These are phyloP conservation scores for Ciconia stormi DNA, from an alignment of 2,113 vertebrate species.

Conservation along the genomic window DNA sequence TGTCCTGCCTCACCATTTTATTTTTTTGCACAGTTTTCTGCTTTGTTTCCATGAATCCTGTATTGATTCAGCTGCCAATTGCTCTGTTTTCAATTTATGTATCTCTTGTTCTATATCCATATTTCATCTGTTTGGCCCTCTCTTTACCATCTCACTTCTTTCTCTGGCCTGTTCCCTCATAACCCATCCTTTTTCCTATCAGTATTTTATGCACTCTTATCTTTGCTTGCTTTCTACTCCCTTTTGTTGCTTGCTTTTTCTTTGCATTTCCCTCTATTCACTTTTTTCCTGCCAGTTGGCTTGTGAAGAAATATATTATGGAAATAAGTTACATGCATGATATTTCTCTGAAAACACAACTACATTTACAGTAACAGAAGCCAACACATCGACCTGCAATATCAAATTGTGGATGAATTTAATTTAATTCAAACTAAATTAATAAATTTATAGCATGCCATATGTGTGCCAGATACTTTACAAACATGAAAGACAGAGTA, in stretches of 20 bases:
- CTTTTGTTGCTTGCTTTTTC: background rate
- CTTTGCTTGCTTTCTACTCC: background rate
- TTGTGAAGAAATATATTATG: background rate
- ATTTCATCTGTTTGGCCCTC: background rate
- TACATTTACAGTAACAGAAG: constrained; percentile 32
- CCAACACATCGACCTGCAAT: background rate
- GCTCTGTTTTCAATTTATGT: background rate
- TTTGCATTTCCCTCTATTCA: background rate
- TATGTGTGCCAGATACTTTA: background rate
- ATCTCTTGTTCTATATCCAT: background rate
- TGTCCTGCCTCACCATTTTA: background rate
- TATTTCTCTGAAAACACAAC: constrained; percentile 38
- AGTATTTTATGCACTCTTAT: background rate
- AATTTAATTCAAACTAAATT: constrained; percentile 12
- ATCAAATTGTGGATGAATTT: constrained; percentile 28
- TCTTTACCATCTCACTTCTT: background rate
- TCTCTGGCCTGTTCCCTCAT: background rate
- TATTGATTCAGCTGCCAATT: background rate
- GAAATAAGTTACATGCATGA: background rate
- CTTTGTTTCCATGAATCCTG: background rate
- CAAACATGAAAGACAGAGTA: background rate
- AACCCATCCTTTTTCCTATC: background rate
- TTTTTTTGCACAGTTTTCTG: background rate
- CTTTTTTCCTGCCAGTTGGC: background rate
- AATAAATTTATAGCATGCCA: background rate